A percentile compares a stretch with the other conserved stretches of the same genome.
Evolutionary conservation across 2,888 invertebrate genomes (phyloP).

Genomic region (Psococerastis gibbosa): DNA sequence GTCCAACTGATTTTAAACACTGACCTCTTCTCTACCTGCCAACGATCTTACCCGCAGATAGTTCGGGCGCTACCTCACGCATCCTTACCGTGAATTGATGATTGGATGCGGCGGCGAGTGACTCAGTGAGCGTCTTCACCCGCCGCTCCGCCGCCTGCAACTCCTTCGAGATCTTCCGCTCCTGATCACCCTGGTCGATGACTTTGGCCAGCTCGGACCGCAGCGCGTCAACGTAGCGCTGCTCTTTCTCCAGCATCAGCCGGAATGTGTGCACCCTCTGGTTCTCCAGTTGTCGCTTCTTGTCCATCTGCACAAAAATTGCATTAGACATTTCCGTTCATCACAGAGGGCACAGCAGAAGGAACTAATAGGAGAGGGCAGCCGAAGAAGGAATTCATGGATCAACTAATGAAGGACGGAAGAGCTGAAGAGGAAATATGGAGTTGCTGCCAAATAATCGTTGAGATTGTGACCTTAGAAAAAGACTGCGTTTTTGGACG

Average conservation of each 20-base stretch:
- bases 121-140: conserved; percentile 37
- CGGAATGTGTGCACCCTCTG: conserved; percentile 69
- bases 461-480: too few relatives aligned
- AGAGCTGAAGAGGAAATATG: too few relatives aligned
- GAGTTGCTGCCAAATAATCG: too few relatives aligned
- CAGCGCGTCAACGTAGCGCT: conserved; percentile 58
- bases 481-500: not conserved
- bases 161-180: conserved; percentile 28
- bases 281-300: conserved; percentile 63
- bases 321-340: too few relatives aligned
- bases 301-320: conserved; percentile 47
- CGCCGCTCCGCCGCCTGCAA: conserved; percentile 38
- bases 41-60: too few relatives aligned
- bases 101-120: conserved; percentile 27
- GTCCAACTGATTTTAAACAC: too few relatives aligned
- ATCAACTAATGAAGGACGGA: too few relatives aligned
- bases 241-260: conserved; percentile 78
- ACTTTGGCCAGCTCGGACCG: conserved; percentile 39
- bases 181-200: conserved; percentile 19
- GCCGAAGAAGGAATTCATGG: too few relatives aligned
- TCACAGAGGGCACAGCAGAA: too few relatives aligned
- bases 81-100: conserved; percentile 22
- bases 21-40: too few relatives aligned
- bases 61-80: too few relatives aligned
- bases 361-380: too few relatives aligned